Percentiles rank a stretch among this genome's conserved stretches.
These are phyloP conservation scores for Pteromalus puparum DNA, from an alignment of 1,140 invertebrate genomes.

Conservation along the genomic window DNA sequence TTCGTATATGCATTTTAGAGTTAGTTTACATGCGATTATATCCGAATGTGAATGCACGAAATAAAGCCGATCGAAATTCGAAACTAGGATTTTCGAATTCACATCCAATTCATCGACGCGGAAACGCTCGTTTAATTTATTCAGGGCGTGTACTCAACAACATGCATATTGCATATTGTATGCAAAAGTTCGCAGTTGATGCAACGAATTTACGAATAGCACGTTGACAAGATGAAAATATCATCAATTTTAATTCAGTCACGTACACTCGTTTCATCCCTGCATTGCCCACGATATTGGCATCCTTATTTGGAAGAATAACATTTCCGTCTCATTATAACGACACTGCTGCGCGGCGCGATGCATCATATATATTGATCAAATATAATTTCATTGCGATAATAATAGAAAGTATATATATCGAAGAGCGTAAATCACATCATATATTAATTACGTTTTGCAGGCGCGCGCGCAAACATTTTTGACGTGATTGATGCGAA, in stretches of 20 bases:
- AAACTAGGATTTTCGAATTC: neutral
- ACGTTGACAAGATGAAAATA: slow-evolving; percentile 1
- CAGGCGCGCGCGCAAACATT: too few species aligned
- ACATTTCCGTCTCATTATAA: neutral
- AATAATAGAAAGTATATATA: slow-evolving; percentile 2
- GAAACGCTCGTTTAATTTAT: slow-evolving; percentile 4
- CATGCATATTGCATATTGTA: too few species aligned
- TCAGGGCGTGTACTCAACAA: neutral
- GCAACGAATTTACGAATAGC: neutral
- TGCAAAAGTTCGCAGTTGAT: neutral
- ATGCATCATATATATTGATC: neutral
- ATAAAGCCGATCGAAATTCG: neutral
- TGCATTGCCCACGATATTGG: neutral
- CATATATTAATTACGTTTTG: neutral
- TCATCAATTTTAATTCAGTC: slow-evolving; percentile 37
- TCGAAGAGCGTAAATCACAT: slow-evolving; percentile 13
- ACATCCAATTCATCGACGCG: too few species aligned
- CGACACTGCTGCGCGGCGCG: neutral
- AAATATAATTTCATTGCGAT: slow-evolving; percentile 12
- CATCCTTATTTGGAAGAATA: neutral
- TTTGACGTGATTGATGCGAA: too few species aligned
- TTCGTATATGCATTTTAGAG: too few species aligned
- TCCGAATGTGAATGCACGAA: neutral
- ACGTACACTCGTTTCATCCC: neutral
- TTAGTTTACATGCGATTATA: too few species aligned